Base-by-base conservation (phyloP, 1,140 invertebrate species). In the Dryas iulia region DNA sequence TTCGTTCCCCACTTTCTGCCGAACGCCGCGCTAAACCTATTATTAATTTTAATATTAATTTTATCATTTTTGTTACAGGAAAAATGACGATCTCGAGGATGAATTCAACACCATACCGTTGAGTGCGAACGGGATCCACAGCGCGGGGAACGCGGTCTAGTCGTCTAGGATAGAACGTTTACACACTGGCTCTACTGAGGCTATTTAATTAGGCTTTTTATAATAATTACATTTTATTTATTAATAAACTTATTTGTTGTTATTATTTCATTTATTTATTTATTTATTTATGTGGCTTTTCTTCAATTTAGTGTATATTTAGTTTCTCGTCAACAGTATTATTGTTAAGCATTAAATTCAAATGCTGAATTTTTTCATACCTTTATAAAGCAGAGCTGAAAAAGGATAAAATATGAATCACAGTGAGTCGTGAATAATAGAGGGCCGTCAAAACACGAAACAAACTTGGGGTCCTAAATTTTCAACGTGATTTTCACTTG, bases 41-140 rank as follows among this genome's bases (percentile, higher is more conserved):
- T 35, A 6, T 39, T 39, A 18, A 39, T 39, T 14, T 39, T n/a
- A 4, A 14, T 18, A 14, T 8, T 47, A 47, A 47, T 47, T 18
- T 1, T 47, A 8, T 2, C 10, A 21, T 47, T 21, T 21, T 69
- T 47, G 56, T 63, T 67, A 71, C 83, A 91, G 89, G 69, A 91
- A 90, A 91, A 82, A 79, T 56, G 89, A 91, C 30, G 89, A 91
- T 12, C 54, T 87, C 28, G 89, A 91, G 11, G 89, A 89, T 25
- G 89, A 91, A 63, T 91, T 89, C 77, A 91, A 89, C 81, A 91
- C 89, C 67, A 91, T 90, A 68, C 89, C 89, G 61, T 77, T 91
- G 63, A 89, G 74, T 72, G 79, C 77, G n/a, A 91, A 91, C 79
- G 89, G 89, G 33, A 74, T 87, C 14, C 87, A 89, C 62, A 87